Evolutionary conservation across 2,797 vertebrate genomes (phyloP).

Genomic region (Meriones psammophilus): DNA sequence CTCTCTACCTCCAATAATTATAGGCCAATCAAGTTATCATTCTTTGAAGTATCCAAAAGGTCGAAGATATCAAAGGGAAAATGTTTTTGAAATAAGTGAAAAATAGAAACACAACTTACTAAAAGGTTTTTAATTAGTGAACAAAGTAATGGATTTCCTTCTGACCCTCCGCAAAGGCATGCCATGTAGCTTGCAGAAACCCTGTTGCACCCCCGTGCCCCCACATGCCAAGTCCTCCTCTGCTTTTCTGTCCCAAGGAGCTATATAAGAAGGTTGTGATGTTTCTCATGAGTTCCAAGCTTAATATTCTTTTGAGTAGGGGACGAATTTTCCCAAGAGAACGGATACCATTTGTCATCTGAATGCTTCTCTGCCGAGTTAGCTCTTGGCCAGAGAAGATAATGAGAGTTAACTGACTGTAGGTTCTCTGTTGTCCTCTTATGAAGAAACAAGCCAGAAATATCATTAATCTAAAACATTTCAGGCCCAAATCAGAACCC

Average conservation of each 20-base stretch:
- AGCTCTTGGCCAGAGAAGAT: background rate
- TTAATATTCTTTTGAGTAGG: background rate
- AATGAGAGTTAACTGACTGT: too few species aligned
- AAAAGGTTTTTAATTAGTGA: background rate
- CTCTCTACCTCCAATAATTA: background rate
- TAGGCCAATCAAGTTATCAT: background rate
- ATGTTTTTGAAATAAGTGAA: background rate
- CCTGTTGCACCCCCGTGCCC: accelerated
- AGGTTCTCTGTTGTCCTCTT: background rate
- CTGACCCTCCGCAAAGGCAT: too few species aligned
- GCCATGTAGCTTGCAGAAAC: too few species aligned
- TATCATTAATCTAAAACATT: background rate
- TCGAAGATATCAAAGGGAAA: background rate
- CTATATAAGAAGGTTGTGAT: background rate
- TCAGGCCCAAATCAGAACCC: background rate
- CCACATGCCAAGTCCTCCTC: too few species aligned
- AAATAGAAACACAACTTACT: background rate
- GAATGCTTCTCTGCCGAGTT: background rate
- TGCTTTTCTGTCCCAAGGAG: background rate
- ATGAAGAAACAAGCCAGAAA: background rate
- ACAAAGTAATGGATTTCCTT: background rate
- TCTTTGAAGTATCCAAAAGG: background rate
- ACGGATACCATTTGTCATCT: background rate
- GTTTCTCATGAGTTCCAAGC: background rate
- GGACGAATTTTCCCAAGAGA: background rate